Percentiles rank a stretch among this genome's conserved stretches.
Evolutionary conservation across 1,140 invertebrate genomes (phyloP).

Genomic region (Babylonia areolata): DNA sequence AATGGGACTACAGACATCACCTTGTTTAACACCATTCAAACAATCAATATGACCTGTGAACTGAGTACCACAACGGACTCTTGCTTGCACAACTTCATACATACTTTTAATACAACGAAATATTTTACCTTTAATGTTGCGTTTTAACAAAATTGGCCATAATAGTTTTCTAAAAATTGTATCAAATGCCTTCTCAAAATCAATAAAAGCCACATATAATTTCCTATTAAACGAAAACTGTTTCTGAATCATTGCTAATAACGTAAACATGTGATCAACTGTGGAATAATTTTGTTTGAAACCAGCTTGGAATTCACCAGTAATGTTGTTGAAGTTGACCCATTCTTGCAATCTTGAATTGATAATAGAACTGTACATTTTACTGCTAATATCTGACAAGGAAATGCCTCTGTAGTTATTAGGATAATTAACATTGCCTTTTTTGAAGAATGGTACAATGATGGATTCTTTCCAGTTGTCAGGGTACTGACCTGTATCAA

Average conservation of each 20-base stretch:
- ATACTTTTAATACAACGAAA: neutral
- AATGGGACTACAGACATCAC: neutral
- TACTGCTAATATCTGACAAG: no score
- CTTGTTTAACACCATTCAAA: neutral
- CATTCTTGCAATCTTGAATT: no score
- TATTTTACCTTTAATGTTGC: neutral
- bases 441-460: no score
- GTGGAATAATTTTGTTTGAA: neutral
- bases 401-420: no score
- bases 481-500: no score
- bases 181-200: no score
- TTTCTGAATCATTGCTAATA: neutral
- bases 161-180: neutral
- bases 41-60: neutral
- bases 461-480: no score
- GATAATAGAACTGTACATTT: no score
- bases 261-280: neutral
- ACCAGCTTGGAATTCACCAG: no score
- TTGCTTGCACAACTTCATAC: neutral
- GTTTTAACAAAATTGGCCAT: neutral
- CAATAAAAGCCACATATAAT: neutral
- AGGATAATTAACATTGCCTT: no score
- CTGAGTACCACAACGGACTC: neutral
- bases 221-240: neutral
- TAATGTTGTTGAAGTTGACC: no score